phyloP scores from a whole-genome alignment of 2,888 invertebrate species.

The Eupsilia transversa region DNA sequence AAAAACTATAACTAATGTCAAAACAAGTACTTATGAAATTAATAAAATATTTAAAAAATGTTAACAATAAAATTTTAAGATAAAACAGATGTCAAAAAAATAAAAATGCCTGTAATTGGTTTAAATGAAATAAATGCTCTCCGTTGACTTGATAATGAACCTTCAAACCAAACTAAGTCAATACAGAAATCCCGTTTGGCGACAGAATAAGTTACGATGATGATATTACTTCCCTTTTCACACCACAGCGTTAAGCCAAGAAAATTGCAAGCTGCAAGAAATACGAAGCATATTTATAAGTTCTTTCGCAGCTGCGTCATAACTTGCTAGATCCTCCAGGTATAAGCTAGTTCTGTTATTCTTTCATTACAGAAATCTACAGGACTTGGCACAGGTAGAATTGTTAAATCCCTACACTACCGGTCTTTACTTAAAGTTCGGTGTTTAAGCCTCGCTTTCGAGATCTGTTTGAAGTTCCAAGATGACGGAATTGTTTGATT shows the following conservation, averaged over 20 bases:
- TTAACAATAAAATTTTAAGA: too few species aligned
- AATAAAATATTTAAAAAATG: too few species aligned
- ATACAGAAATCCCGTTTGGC: not conserved
- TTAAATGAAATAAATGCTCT: not conserved
- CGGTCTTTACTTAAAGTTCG: slow-evolving; percentile 45
- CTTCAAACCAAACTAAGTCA: not conserved
- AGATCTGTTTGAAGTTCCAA: slow-evolving; percentile 30
- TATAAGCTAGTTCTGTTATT: slow-evolving; percentile 44
- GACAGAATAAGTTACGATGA: not conserved
- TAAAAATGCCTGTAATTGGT: too few species aligned
- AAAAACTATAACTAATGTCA: too few species aligned
- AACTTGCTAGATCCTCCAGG: slow-evolving; percentile 26
- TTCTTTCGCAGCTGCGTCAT: slow-evolving; percentile 6
- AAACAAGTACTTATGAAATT: too few species aligned
- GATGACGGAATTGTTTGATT: slow-evolving; percentile 39
- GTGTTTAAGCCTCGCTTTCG: slow-evolving; percentile 36
- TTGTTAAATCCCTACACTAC: slow-evolving; percentile 21
- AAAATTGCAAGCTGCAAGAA: slow-evolving; percentile 17
- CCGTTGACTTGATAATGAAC: not conserved
- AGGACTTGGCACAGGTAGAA: slow-evolving; percentile 5
- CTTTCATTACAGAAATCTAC: slow-evolving; percentile 43
- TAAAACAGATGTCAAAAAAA: too few species aligned
- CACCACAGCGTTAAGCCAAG: slow-evolving; percentile 15
- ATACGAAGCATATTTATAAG: slow-evolving; percentile 32
- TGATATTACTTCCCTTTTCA: too few species aligned